Base-by-base conservation (phyloP, 2,797 vertebrate genomes). In the Sylvilagus floridanus region DNA sequence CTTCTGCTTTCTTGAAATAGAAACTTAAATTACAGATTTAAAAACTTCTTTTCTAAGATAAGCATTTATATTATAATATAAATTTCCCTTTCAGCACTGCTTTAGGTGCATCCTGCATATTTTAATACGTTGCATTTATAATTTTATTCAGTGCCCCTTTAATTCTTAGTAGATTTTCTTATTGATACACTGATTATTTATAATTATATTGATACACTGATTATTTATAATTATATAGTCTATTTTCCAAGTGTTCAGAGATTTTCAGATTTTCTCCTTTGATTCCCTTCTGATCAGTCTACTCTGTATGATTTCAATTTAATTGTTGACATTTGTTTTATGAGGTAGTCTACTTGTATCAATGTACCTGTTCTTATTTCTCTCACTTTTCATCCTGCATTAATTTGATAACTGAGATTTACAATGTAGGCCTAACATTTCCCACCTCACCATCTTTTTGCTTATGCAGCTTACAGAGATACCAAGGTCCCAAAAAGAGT, bases 371-470 rank as follows among this genome's bases (percentile, higher is more conserved):
- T 71, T 93, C 14, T 52, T 68, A 63, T 50, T 87, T 22, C 71
- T 76, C 71, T 77, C 19, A 77, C 11, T 95, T 37, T 47, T 47
- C 2, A 84, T 17, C 9, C 21, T 73, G 62, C 32, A 71, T 88
- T 88, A 91, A 88, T 71, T 76, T 82, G 28, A 86, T 72, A 86
- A 93, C 26, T 83, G 72, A 63, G 16, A 12, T 85, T 84, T 78
- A 50, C 35, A 35, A 62, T 32, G 4, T 73, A 71, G 17, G 12
- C 28, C 26, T 73, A 54, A 75, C 37, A 85, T 10, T 42, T 87
- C 6, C 9, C 19, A 52, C 16, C 65, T 77, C 13, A 78, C 26
- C 32, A 32, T 66, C 28, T 92, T 21, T 76, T 94, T 77, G 62
- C 17, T 92, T 85, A 19, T 86, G 54, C 82, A 77, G 35, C 57